Evolutionary conservation across 2,888 invertebrate genomes (phyloP).

Genomic region (Willowsia nigromaculata): DNA sequence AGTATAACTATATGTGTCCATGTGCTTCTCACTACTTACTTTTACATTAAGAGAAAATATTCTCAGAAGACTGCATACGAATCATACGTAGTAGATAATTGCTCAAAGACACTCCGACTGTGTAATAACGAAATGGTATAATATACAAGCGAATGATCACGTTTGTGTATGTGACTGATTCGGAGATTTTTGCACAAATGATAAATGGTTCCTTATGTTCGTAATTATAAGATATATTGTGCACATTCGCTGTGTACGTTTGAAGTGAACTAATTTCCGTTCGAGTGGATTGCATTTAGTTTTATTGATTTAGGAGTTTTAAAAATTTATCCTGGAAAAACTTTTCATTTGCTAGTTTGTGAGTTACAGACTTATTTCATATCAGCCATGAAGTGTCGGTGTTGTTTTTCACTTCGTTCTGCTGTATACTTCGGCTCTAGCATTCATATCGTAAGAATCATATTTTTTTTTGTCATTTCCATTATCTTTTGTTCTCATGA

Average conservation of each 20-base stretch:
- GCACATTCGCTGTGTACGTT: neutral
- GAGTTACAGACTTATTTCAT: neutral
- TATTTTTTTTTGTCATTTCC: neutral
- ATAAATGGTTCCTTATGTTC: neutral
- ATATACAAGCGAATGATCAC: neutral
- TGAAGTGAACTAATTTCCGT: neutral
- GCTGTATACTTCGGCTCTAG: constrained; percentile 60
- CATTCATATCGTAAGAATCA: constrained; percentile 54
- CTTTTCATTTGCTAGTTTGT: neutral
- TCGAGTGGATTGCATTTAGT: neutral
- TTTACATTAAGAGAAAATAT: neutral
- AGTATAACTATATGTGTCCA: neutral
- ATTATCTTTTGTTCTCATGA: neutral
- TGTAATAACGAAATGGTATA: neutral
- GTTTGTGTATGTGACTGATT: neutral
- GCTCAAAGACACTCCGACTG: too few species aligned
- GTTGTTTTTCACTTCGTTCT: constrained; percentile 61
- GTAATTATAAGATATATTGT: neutral
- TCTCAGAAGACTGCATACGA: too few species aligned
- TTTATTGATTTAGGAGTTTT: neutral
- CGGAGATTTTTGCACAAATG: neutral
- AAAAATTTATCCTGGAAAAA: neutral
- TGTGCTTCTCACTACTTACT: neutral
- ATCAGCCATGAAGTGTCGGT: constrained; percentile 54
- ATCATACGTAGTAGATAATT: too few species aligned